A percentile compares a stretch with the other conserved stretches of the same genome.
Evolutionary conservation across 1,140 invertebrate genomes (phyloP).

Genomic region (Musca vetustissima): DNA sequence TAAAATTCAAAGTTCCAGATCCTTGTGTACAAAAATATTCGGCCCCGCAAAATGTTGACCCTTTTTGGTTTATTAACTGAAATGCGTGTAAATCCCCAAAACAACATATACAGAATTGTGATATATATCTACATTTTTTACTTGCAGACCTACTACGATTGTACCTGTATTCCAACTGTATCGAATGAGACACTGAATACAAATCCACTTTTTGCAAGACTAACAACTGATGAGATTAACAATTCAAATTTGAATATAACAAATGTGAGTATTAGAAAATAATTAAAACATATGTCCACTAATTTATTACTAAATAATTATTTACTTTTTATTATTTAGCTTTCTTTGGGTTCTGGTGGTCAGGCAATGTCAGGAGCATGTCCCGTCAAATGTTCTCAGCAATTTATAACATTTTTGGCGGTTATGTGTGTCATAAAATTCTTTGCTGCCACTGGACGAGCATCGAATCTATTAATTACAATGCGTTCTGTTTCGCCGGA

Average conservation of each 20-base stretch:
- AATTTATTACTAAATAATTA: too few relatives aligned
- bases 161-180: neutral
- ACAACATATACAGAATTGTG: too few relatives aligned
- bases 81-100: too few relatives aligned
- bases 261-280: neutral
- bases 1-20: too few relatives aligned
- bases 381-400: conserved; percentile 64
- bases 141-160: conserved; percentile 3
- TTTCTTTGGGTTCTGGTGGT: conserved; percentile 37
- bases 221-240: neutral
- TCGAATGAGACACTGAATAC: neutral
- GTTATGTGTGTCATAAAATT: conserved; percentile 70
- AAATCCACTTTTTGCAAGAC: neutral
- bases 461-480: conserved; percentile 67
- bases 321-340: neutral
- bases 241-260: neutral
- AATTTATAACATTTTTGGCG: conserved; percentile 66
- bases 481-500: conserved; percentile 69
- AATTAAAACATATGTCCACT: too few relatives aligned
- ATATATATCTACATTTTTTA: neutral
- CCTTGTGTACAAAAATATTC: too few relatives aligned
- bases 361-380: conserved; percentile 63
- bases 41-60: too few relatives aligned
- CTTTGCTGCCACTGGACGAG: conserved; percentile 65
- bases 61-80: too few relatives aligned